Base-by-base conservation (phyloP, 2,888 invertebrate species). In the Amiota communis region DNA sequence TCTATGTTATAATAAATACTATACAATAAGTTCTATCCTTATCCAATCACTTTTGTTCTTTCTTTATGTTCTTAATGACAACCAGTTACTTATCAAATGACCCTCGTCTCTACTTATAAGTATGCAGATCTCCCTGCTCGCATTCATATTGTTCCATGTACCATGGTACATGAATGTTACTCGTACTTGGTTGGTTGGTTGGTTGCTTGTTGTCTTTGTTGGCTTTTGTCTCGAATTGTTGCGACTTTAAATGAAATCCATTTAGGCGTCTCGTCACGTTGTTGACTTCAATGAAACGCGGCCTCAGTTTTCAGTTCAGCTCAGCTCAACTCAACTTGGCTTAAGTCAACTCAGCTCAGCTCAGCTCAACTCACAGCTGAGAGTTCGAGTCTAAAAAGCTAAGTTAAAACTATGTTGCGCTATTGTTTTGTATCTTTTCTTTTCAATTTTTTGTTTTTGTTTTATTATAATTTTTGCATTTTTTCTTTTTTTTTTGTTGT, bases 191-290 rank as follows among this genome's bases (percentile, higher is more conserved):
- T 36, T 6, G 6, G 4, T 36, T 36, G 36, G 36, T 36, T 36
- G 2, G 3, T 59, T 20, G 17, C 15, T 57, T 57, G 17, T 17
- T 59, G 23, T 59, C 17, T 59, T 59, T 17, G 10, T 13, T 1
- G 11, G 13, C 11, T 13, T 64, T 36, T 11, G 64, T 12, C 64
- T 17, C 23, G 20, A 23, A 64, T 23, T 11, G 12, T 23, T 13
- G 64, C 64, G 46, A 36, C 64, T 36, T 36, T 36, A 64, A 64
- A 51, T 36, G n/a, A 68, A 74, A 75, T 78, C 81, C 81, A 86
- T 87, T 84, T 83, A 79, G 87, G 78, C 77, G 83, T 83, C 87
- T 86, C 79, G 84, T 84, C 84, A 87, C 84, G 84, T 84, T 74
- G 75, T 79, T 81, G 84, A 80, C 86, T 83, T 83, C 86, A 82